Conservation (phyloP, 2,888 invertebrate genomes). For the Pantelozetes paolii region DNA sequence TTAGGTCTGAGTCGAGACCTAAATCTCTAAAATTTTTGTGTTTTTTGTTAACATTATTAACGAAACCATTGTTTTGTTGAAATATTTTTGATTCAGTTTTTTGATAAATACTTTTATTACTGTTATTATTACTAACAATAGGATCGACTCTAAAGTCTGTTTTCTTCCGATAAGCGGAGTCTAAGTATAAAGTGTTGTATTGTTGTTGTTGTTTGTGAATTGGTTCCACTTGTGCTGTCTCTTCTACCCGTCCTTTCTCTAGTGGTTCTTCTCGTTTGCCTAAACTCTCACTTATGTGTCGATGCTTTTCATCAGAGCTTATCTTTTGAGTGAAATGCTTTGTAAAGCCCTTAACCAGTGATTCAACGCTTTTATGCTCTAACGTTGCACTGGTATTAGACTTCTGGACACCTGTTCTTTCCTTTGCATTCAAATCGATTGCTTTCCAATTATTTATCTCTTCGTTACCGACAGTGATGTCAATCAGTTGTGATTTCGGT, state of each 20-base stretch:
- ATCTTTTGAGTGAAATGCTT: slow-evolving; percentile 5
- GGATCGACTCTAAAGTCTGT: slow-evolving; percentile 16
- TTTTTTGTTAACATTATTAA: neutral
- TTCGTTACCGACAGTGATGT: neutral
- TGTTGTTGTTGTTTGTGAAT: slow-evolving; percentile 10
- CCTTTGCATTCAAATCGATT: slow-evolving; percentile 19
- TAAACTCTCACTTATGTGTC: neutral
- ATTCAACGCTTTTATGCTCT: slow-evolving; percentile 5
- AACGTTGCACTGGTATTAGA: slow-evolving; percentile 5
- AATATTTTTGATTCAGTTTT: neutral
- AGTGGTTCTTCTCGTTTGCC: neutral
- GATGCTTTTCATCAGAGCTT: neutral
- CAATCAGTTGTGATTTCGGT: slow-evolving; percentile 19
- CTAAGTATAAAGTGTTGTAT: neutral
- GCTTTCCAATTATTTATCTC: slow-evolving; percentile 18
- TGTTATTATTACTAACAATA: slow-evolving; percentile 13
- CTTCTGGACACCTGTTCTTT: slow-evolving; percentile 8
- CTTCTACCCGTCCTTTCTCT: neutral
- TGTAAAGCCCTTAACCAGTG: slow-evolving; percentile 19
- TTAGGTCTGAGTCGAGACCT: neutral
- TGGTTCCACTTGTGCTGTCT: neutral
- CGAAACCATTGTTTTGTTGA: neutral
- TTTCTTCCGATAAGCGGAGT: neutral
- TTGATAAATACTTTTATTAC: slow-evolving; percentile 1
- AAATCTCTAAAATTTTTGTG: neutral